phyloP scores from a whole-genome alignment of 2,888 invertebrate genomes.

The Lissonota sp. region DNA sequence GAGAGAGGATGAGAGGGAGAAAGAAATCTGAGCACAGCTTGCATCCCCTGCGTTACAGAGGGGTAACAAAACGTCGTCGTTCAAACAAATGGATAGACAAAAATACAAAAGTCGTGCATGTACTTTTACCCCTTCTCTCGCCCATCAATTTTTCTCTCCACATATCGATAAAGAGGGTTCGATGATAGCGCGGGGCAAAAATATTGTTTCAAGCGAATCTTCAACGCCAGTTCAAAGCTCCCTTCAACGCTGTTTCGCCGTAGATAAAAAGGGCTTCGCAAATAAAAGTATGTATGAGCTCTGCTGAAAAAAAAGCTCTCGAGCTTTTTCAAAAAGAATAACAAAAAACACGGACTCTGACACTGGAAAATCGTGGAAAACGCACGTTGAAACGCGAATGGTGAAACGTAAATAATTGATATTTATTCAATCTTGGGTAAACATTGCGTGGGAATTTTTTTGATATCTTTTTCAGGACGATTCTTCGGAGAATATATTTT shows the following conservation, averaged over 20 bases:
- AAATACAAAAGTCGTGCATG: slow-evolving; percentile 12
- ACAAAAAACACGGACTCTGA: slow-evolving; percentile 42
- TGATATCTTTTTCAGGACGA: background rate
- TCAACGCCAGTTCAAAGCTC: background rate
- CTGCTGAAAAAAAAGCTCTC: slow-evolving; percentile 5
- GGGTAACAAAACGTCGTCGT: slow-evolving; percentile 28
- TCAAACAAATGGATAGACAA: slow-evolving; percentile 9
- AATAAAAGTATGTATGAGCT: slow-evolving; percentile 1
- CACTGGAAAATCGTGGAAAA: slow-evolving; percentile 34
- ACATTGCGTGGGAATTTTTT: slow-evolving; percentile 17
- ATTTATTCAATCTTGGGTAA: slow-evolving; percentile 40
- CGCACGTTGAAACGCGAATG: slow-evolving; percentile 21
- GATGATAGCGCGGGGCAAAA: slow-evolving; percentile 50
- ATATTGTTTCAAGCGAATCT: slow-evolving; percentile 62
- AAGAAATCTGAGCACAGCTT: slow-evolving; percentile 39
- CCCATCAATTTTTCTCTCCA: slow-evolving; percentile 10
- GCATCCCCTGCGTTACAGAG: slow-evolving; percentile 5
- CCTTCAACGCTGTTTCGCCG: slow-evolving; percentile 18
- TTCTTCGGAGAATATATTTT: slow-evolving; percentile 15
- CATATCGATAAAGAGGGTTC: slow-evolving; percentile 13
- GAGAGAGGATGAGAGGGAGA: background rate
- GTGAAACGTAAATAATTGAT: slow-evolving; percentile 47
- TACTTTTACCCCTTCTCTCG: slow-evolving; percentile 52
- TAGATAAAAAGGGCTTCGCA: background rate
- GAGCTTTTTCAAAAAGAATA: slow-evolving; percentile 39